phyloP scores from a whole-genome alignment of 2,797 vertebrate species.

The Syngnathus acus region DNA sequence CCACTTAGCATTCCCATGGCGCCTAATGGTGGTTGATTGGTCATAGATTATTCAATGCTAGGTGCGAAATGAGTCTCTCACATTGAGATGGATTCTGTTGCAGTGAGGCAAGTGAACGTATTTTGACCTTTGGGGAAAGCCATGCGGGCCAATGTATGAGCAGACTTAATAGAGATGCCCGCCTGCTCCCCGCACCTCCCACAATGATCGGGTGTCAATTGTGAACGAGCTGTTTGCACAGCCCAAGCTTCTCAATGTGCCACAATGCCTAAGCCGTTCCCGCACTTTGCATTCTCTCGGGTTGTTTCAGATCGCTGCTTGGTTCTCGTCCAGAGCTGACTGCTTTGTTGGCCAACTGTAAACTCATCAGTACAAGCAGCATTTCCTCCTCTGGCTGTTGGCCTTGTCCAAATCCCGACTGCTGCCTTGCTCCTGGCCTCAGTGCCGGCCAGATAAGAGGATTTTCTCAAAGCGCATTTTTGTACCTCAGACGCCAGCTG shows the following conservation, averaged over 20 bases:
- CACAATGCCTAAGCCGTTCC: background rate
- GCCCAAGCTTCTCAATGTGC: background rate
- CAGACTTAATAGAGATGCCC: background rate
- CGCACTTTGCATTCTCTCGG: background rate
- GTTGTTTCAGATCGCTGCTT: constrained; percentile 4
- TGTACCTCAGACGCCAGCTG: constrained; percentile 11
- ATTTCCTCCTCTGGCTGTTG: constrained; percentile 22
- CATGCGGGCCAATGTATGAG: background rate
- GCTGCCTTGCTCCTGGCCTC: constrained; percentile 24
- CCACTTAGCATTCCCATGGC: background rate
- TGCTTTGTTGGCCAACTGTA: constrained; percentile 20
- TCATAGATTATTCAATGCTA: constrained; percentile 3
- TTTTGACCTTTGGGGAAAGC: constrained; percentile 2
- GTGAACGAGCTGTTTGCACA: background rate
- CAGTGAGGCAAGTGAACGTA: background rate
- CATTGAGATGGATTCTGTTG: background rate
- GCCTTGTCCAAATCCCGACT: constrained; percentile 31
- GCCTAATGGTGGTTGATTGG: background rate
- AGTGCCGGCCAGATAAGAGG: constrained; percentile 30
- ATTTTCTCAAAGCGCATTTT: constrained; percentile 19
- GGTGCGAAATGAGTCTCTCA: background rate
- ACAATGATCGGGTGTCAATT: constrained; percentile 3
- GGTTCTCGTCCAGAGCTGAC: constrained; percentile 17
- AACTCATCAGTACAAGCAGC: constrained; percentile 24
- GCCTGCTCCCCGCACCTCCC: background rate